phyloP scores from a whole-genome alignment of 2,888 invertebrate genomes.

The Beris morrisii region DNA sequence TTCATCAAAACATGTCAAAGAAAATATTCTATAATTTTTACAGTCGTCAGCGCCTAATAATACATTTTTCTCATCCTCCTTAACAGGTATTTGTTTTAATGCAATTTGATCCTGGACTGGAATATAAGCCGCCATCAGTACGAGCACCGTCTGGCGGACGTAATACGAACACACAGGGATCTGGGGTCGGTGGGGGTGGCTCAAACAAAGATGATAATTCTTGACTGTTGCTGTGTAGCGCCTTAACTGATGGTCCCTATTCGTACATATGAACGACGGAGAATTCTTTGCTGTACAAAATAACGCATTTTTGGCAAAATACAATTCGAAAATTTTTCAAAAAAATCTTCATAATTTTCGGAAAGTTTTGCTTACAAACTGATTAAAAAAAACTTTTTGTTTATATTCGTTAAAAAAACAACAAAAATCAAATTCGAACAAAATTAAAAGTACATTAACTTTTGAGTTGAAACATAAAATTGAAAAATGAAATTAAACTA shows the following conservation, averaged over 20 bases:
- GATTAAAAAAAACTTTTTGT: background rate
- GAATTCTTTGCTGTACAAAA: slow-evolving; percentile 54
- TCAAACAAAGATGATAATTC: slow-evolving; percentile 90
- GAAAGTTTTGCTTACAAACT: slow-evolving; percentile 29
- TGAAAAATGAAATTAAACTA: slow-evolving; percentile 1
- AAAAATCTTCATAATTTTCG: slow-evolving; percentile 33
- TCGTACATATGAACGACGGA: slow-evolving; percentile 59
- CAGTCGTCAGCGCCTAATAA: too few relatives aligned
- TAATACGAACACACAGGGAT: slow-evolving; percentile 59
- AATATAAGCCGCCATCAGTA: slow-evolving; percentile 85
- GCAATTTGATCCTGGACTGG: slow-evolving; percentile 98
- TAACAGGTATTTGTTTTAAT: slow-evolving; percentile 92
- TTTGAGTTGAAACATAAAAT: background rate
- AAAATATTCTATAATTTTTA: too few relatives aligned
- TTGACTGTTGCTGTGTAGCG: slow-evolving; percentile 99
- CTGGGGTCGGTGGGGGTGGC: slow-evolving; percentile 65
- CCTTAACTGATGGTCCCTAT: slow-evolving; percentile 97
- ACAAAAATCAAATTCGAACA: background rate
- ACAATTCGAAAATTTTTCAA: slow-evolving; percentile 43
- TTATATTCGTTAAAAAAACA: background rate
- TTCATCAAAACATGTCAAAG: too few relatives aligned
- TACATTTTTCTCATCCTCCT: background rate
- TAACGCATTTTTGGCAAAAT: slow-evolving; percentile 53
- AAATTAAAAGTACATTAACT: background rate
- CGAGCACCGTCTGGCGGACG: slow-evolving; percentile 59